Base-by-base conservation (phyloP, 2,888 invertebrate species). In the Drosophila flavopinicola region DNA sequence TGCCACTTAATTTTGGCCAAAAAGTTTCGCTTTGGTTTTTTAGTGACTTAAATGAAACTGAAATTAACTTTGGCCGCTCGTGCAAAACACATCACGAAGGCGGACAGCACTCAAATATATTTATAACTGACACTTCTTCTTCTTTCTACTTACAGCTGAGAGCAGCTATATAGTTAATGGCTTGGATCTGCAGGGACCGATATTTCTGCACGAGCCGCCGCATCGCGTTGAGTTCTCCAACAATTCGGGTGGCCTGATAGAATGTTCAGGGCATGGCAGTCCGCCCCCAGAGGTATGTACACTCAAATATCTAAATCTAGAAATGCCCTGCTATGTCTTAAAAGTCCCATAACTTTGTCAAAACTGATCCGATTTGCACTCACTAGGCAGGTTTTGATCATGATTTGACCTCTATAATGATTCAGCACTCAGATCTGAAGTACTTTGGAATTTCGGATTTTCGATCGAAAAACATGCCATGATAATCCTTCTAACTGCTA, bases 171-270 rank as follows among this genome's bases (percentile, higher is more conserved):
- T 78, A 64, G 88, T 89, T 76, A 88, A 88, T 83, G 90, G 90
- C 70, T 90, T 93, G 80, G 95, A 95, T 91, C 93, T 95, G 58
- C 94, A 95, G 86, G 94, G 95, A 74, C 93, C 94, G 61, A 92
- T 93, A 80, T 93, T 95, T 90, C 91, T 93, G 73, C 92, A 93
- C 79, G 95, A 95, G 89, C 95, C 95, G 3, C 93, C 94, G 23
- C 95, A 94, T 88, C 94, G 94, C 89, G 93, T 95, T 60, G 95
- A 95, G 90, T 95, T 95, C 92, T 94, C 95, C 85, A 95, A 95
- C 91, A 94, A 94, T 89, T 94, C 95, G 0, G 95, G 95, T 9
- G 93, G 93, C 33, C 92, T 93, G 57, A 93, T 95, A 78, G 94
- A 94, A 90, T 96, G 95, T 87, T 92, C 93, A 41, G 94, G 94